Evolutionary conservation across 1,140 invertebrate genomes (phyloP), one percentile per base, ranked within the genome.

Genomic region (Saccostrea glomerata): DNA sequence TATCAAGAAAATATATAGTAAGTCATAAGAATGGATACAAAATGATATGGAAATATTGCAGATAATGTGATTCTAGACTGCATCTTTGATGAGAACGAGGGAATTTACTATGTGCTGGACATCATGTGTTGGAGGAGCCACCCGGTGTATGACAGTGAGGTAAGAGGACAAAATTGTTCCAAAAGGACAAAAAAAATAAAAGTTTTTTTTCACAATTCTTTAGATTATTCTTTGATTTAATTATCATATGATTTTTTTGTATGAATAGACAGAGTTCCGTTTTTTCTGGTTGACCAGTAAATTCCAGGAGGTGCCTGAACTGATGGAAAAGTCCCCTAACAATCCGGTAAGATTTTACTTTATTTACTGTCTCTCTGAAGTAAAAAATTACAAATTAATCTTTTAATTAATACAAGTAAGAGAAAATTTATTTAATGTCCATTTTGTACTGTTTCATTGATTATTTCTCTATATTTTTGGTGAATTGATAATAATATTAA

Each of bases 91-190:
- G 96, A 96, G 90, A 90, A 95, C 0, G 93, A 94, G 58, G 96
- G 97, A 87, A 96, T 95, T 0, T 97, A 97, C 93, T 98, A 97
- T 94, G 96, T 98, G 2, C 93, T 98, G 82, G 98, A 99, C 94
- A 95, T 98, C 7, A 95, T 99, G 66, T 96, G 96, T 70, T 99
- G 98, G 97, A 97, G 97, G 90, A 96, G 96, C 90, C 96, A 97
- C 90, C 95, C 96, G 20, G 95, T 98, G 86, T 95, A 96, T 87
- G 96, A 98, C 91, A 97, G 97, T 95, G 97, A 98, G 94, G 97
- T 98, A 96, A 96, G 93, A 92, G 23, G 20, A 11, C 15, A 82
- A 82, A 36, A 20, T 7, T 30, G 12, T 4, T 15, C 20, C 15
- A 30, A 82, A 11, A 15, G 47, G n/a, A n/a, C n/a, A n/a, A n/a